Percentiles rank a stretch among this genome's conserved stretches.
phyloP scores from a whole-genome alignment of 2,888 invertebrate species.

The Eupelmus urozonus region DNA sequence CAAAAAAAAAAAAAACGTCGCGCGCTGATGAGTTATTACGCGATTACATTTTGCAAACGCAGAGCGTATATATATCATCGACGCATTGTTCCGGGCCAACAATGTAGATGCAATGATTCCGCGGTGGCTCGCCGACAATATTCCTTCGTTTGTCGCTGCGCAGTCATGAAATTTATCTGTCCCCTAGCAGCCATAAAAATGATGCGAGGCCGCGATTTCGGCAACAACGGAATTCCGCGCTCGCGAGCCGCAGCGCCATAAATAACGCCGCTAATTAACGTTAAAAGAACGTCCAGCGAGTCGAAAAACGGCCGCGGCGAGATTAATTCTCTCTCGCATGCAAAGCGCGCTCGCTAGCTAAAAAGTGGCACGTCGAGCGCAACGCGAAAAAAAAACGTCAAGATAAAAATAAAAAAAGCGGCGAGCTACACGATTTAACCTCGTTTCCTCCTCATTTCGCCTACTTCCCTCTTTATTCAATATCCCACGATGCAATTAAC shows the following conservation, averaged over 20 bases:
- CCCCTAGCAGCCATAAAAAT: constrained; percentile 59
- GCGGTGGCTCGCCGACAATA: neutral
- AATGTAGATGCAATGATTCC: constrained; percentile 55
- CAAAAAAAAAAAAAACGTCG: constrained; percentile 4
- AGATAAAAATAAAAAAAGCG: constrained; percentile 6
- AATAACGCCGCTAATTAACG: constrained; percentile 45
- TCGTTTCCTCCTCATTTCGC: neutral
- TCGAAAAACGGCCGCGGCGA: too few species aligned
- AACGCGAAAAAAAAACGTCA: neutral
- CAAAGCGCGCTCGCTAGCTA: too few species aligned
- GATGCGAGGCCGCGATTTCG: constrained; percentile 46
- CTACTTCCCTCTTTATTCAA: constrained; percentile 29
- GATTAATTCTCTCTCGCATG: too few species aligned
- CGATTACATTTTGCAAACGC: constrained; percentile 24
- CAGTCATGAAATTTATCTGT: constrained; percentile 60
- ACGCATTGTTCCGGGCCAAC: constrained; percentile 47
- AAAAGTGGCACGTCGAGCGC: too few species aligned
- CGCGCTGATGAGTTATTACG: constrained; percentile 22
- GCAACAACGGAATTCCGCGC: neutral
- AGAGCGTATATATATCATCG: constrained; percentile 1
- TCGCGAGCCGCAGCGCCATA: constrained; percentile 3
- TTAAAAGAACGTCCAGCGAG: neutral
- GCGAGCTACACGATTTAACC: neutral
- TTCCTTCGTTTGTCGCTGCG: constrained; percentile 57
- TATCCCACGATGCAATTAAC: constrained; percentile 71